These are phyloP conservation scores for Istiophorus platypterus DNA, from an alignment of 2,113 vertebrate genomes.

Conservation along the genomic window DNA sequence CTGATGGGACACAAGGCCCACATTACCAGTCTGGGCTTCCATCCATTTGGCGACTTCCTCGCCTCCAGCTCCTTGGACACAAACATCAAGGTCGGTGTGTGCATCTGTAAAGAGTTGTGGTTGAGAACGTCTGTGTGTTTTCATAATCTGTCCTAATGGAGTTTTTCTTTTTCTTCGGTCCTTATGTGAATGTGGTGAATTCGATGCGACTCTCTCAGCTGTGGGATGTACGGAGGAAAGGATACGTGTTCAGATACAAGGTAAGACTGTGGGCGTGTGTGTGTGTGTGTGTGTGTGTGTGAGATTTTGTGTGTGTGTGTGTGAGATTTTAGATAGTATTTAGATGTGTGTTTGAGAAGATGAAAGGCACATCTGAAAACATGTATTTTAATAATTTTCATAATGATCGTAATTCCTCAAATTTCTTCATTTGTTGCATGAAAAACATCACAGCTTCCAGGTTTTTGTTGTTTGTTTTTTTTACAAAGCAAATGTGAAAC, in stretches of 20 bases:
- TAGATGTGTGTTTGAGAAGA: too few relatives aligned
- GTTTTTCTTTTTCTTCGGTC: neutral
- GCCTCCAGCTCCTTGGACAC: slow-evolving; percentile 96
- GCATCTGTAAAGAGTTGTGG: neutral
- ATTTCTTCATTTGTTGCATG: too few relatives aligned
- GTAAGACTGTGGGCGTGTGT: slow-evolving; percentile 76
- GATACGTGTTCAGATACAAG: slow-evolving; percentile 94
- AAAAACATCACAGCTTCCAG: too few relatives aligned
- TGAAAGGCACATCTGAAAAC: too few relatives aligned
- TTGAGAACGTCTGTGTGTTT: neutral
- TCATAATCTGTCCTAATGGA: neutral
- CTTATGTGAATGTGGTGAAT: neutral
- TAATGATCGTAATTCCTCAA: too few relatives aligned
- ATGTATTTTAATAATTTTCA: too few relatives aligned
- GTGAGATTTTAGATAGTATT: neutral
- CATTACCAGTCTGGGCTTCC: slow-evolving; percentile 94
- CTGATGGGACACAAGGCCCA: slow-evolving; percentile 94
- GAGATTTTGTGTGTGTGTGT: slow-evolving; percentile 37
- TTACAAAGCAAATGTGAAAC: neutral
- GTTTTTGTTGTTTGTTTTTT: too few relatives aligned
- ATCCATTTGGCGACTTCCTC: slow-evolving; percentile 92
- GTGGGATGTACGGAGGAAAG: slow-evolving; percentile 96
- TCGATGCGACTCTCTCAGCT: slow-evolving; percentile 82
- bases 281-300: slow-evolving; percentile 69
- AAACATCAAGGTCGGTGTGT: slow-evolving; percentile 92